Evolutionary conservation across 1,140 invertebrate genomes (phyloP).

Genomic region (Penaeus chinensis): DNA sequence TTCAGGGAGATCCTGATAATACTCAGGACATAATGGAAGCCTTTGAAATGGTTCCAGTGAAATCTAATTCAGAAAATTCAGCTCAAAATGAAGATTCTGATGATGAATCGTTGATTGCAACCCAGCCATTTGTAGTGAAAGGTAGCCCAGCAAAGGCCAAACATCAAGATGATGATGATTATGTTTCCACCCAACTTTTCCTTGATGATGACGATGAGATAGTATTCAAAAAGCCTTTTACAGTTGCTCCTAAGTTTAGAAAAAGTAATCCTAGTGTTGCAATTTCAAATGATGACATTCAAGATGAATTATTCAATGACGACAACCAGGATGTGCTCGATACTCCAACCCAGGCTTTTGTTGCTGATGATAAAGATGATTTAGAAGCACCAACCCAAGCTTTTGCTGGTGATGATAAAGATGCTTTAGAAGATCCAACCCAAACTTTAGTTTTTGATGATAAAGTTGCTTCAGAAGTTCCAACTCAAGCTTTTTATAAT

Average conservation of each 20-base stretch:
- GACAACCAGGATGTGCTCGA: neutral
- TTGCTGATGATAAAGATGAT: neutral
- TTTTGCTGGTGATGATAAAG: constrained; percentile 16
- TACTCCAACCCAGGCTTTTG: neutral
- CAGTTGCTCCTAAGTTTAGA: constrained; percentile 29
- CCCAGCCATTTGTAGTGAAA: neutral
- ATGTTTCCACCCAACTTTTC: constrained; percentile 38
- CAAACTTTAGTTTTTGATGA: constrained; percentile 10
- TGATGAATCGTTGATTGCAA: constrained; percentile 6
- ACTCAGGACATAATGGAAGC: constrained; percentile 38
- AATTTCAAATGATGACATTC: neutral
- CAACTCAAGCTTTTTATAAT: neutral
- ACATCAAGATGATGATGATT: constrained; percentile 23
- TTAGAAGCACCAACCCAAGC: constrained; percentile 11
- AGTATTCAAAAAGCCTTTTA: constrained; percentile 49
- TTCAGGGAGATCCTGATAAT: constrained; percentile 10
- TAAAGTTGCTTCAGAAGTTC: neutral
- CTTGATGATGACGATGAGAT: constrained; percentile 13
- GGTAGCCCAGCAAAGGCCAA: neutral
- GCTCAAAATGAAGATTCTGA: neutral
- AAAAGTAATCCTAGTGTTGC: neutral
- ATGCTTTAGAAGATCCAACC: constrained; percentile 11
- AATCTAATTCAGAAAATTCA: neutral
- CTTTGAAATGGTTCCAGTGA: neutral
- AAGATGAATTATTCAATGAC: neutral